Base-by-base conservation (phyloP, 1,140 invertebrate species). In the Pygmarrhopalites habei region DNA sequence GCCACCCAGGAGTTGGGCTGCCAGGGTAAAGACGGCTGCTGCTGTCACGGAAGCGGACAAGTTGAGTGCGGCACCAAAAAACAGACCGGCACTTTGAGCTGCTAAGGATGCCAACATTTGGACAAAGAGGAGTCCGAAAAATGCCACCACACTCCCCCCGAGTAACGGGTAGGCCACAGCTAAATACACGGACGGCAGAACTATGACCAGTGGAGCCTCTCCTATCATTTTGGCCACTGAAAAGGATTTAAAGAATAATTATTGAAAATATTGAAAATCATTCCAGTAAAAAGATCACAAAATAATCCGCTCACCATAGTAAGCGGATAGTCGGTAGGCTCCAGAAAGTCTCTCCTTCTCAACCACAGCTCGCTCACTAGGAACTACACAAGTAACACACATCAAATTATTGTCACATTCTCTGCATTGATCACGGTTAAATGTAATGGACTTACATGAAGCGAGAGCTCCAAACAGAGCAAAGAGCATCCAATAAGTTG, bases 401-500 rank as follows among this genome's bases (percentile, higher is more conserved):
- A n/a, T n/a, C n/a, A n/a, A n/a, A n/a, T n/a, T n/a, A n/a, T n/a
- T n/a, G n/a, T n/a, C n/a, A n/a, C n/a, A n/a, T n/a, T n/a, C n/a
- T n/a, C n/a, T n/a, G n/a, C n/a, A n/a, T n/a, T n/a, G n/a, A n/a
- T n/a, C n/a, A n/a, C n/a, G n/a, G n/a, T n/a, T n/a, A n/a, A 49
- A 23, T n/a, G 58, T 41, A 17, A 7, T 44, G 46, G 21, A 80
- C 81, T 83, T 74, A 85, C 83, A 85, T 74, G 87, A 86, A 71
- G 85, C 83, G 19, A 91, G 79, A 58, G 88, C 86, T 69, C 87
- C 86, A 72, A 91, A 90, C 60, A 89, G 80, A 17, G 88, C 85
- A 74, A 89, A 89, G 29, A 91, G 78, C 85, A 90, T 90, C 88
- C 88, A 91, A 72, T 90, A 90, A 26, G 86, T 89, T 26, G 86